Percentiles rank a stretch among this genome's conserved stretches.
Conservation (phyloP, 92 coral and sea anemone species). For the Epizoanthus illoricatus region DNA sequence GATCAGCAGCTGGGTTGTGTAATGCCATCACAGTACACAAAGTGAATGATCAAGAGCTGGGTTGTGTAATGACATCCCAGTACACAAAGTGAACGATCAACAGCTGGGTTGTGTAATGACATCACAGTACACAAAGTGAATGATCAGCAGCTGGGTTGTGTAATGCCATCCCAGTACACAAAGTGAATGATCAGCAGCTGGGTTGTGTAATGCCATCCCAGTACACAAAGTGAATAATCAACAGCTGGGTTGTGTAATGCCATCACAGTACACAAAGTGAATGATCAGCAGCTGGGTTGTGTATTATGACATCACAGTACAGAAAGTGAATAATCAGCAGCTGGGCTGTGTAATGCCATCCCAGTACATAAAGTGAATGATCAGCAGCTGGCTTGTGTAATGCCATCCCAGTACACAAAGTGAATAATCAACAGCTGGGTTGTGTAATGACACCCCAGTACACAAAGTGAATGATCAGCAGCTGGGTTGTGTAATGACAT, state of each 20-base stretch:
- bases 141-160: background rate
- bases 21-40: background rate
- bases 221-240: background rate
- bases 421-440: background rate
- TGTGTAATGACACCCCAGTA: background rate
- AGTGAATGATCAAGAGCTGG: background rate
- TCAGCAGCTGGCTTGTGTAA: background rate
- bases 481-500: background rate
- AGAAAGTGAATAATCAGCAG: background rate
- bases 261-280: background rate
- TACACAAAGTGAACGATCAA: too few species aligned
- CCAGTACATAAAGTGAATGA: background rate
- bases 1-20: background rate
- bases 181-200: background rate
- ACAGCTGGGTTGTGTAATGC: background rate
- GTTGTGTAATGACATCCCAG: background rate
- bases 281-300: background rate
- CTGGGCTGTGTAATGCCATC: background rate
- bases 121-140: too few species aligned
- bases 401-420: background rate
- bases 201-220: background rate
- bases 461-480: background rate
- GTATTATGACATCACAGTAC: background rate
- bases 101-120: too few species aligned
- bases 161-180: background rate